Evolutionary conservation across 1,140 invertebrate species (phyloP).

Genomic region (Daktulosphaira vitifoliae): DNA sequence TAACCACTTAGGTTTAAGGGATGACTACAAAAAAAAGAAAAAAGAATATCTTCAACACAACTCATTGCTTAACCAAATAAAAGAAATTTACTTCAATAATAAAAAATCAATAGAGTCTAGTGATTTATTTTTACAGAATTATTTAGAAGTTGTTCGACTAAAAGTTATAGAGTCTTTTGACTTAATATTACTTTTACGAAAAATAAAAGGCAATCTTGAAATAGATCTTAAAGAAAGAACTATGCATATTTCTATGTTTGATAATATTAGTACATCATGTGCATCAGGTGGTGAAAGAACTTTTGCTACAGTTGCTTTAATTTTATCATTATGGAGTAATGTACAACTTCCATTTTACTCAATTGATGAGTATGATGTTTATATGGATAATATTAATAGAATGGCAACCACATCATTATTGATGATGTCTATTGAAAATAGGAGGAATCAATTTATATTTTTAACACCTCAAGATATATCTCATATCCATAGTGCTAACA

Average conservation of each 20-base stretch:
- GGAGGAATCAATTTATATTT: constrained; percentile 61
- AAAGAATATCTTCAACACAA: constrained; percentile 1
- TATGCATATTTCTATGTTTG: constrained; percentile 41
- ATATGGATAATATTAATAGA: constrained; percentile 57
- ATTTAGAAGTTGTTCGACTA: background rate
- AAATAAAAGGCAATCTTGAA: background rate
- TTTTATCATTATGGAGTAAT: constrained; percentile 86
- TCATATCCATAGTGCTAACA: constrained; percentile 45
- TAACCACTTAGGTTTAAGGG: background rate
- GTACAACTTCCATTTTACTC: constrained; percentile 88
- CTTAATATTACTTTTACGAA: background rate
- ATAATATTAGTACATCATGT: constrained; percentile 46
- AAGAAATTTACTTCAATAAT: background rate
- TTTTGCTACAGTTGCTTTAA: constrained; percentile 87
- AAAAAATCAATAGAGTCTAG: background rate
- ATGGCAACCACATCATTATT: constrained; percentile 41
- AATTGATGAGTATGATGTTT: constrained; percentile 97
- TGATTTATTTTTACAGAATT: background rate
- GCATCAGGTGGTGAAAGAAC: constrained; percentile 93
- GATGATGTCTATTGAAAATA: constrained; percentile 52
- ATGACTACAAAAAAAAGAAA: constrained; percentile 4
- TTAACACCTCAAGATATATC: constrained; percentile 59
- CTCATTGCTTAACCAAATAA: background rate
- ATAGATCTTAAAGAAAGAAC: background rate
- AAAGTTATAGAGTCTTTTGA: constrained; percentile 6